phyloP scores from a whole-genome alignment of 2,797 vertebrate genomes.

The Artibeus lituratus region DNA sequence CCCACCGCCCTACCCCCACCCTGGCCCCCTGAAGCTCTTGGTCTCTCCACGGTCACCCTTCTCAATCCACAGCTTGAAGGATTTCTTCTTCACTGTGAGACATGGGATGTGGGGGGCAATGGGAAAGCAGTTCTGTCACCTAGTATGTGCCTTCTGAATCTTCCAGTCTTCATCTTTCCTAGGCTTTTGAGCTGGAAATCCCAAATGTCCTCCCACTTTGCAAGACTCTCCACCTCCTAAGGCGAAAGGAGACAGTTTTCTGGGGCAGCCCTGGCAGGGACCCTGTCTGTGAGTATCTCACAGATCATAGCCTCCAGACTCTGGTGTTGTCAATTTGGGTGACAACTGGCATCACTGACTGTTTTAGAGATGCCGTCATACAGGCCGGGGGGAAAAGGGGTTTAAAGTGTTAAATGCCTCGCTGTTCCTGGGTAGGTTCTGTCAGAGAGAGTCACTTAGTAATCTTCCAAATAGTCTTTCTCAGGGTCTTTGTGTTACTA shows the following conservation, averaged over 20 bases:
- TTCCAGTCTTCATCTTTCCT: background rate
- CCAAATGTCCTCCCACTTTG: background rate
- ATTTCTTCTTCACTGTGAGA: background rate
- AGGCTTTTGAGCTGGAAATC: background rate
- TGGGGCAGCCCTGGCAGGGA: background rate
- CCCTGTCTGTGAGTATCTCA: background rate
- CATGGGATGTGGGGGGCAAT: background rate
- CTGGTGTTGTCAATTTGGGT: background rate
- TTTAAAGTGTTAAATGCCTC: background rate
- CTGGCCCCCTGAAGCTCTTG: background rate
- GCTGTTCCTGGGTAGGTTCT: background rate
- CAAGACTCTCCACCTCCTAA: background rate
- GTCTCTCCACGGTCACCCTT: background rate
- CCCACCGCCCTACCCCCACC: accelerated
- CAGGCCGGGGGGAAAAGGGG: background rate
- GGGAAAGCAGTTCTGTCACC: background rate
- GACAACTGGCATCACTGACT: background rate
- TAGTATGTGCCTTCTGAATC: background rate
- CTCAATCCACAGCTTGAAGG: background rate
- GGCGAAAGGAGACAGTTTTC: background rate
- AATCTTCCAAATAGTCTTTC: background rate
- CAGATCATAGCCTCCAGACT: background rate
- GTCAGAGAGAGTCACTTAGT: background rate
- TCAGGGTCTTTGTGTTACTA: background rate
- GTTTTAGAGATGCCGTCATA: background rate